Base-by-base conservation (phyloP, 2,888 invertebrate genomes). In the Choreutis nemorana region DNA sequence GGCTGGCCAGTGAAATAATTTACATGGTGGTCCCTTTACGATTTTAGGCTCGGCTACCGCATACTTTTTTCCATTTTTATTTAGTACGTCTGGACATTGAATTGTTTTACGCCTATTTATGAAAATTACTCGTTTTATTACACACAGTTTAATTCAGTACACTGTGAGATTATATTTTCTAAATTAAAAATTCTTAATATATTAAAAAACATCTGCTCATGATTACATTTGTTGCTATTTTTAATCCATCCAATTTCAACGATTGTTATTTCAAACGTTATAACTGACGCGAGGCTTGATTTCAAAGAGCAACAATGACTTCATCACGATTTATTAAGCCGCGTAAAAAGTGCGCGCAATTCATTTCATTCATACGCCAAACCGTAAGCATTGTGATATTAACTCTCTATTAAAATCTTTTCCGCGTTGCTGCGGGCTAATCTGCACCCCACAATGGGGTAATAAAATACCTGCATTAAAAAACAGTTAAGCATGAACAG, bases 391-490 rank as follows among this genome's bases (percentile, higher is more conserved):
- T 60, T 63, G 56, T 63, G 45, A 46, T 56, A 59, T 63, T 57
- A 64, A 60, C 50, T 57, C 61, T 60, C 58, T 65, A 67, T 73
- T 67, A 63, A 61, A n/a, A 67, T 64, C 60, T 64, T 64, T 70
- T 70, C 55, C 62, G 56, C 62, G 48, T 63, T 53, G 58, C 59
- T 66, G 62, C 58, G 51, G 57, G 56, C 55, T 63, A 63, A 65
- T 68, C 63, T 57, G 44, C 44, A 48, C 51, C 51, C 59, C 52
- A 61, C 60, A 66, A 65, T 64, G 39, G 57, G 54, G 57, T 63
- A 65, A 62, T 67, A 72, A 75, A 63, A 53, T 62, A 48, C 48
- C 45, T 51, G 48, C 33, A 50, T 58, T 67, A 70, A 73, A 56
- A 55, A 45, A n/a, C n/a, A n/a, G n/a, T n/a, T n/a, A n/a, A n/a